Evolutionary conservation across 2,888 invertebrate genomes (phyloP), one percentile per base, ranked within the genome.

Genomic region (Morpho deidamia): DNA sequence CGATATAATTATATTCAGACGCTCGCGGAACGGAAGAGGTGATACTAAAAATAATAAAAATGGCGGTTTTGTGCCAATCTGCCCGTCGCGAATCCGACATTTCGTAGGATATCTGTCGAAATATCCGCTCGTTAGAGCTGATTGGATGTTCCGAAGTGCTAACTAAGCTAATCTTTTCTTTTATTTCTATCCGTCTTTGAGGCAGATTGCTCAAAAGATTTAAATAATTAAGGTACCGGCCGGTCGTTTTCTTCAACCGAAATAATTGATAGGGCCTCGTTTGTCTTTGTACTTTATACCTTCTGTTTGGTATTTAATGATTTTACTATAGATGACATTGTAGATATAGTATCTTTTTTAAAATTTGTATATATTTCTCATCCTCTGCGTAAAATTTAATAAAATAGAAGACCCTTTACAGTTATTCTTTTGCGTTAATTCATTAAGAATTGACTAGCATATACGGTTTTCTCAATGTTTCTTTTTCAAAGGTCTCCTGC

Each of bases 11-110:
- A 59, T 59, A 49, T 59, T 56, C 48, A 49, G 54, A 45, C 46
- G 49, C 56, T 49, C 51, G 46, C 44, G 43, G 37, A 56, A 52
- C 59, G 59, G 59, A 56, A 56, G 49, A 45, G 44, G 38, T 38
- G 46, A 47, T 55, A 57, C 59, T 59, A 59, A 59, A 59, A 59
- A 59, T 59, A 59, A 59, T 57, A 50, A 66, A 56, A 57, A 53
- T 51, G 59, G 58, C 62, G 60, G 64, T 63, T 58, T 61, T 55
- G 52, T 61, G 63, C 64, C 65, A 61, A 63, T 61, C 53, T 47
- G 55, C 55, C 60, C 68, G 69, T 67, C 68, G 56, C 60, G 53
- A 52, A 55, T 45, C 49, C 44, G 44, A 40, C 42, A 37, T 51
- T 48, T 39, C 54, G 44, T 41, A 40, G 46, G 45, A 44, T 42